Evolutionary conservation across 2,888 invertebrate species (phyloP).

Genomic region (Campopleginae sp.): DNA sequence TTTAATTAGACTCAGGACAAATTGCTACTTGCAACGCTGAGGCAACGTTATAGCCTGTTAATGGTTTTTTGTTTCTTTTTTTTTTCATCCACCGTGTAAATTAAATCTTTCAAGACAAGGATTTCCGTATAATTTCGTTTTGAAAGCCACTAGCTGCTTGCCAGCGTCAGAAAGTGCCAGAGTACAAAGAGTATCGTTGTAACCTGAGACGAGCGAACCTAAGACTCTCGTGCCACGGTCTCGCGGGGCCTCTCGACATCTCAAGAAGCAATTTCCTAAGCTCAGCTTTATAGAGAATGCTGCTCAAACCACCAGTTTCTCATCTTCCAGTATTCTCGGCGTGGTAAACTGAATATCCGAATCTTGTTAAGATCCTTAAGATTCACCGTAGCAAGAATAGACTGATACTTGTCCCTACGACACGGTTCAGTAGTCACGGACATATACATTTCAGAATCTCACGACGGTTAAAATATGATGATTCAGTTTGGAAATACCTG

Average conservation of each 20-base stretch:
- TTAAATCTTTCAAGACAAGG: slow-evolving; percentile 10
- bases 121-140: slow-evolving; percentile 27
- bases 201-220: background rate
- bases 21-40: background rate
- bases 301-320: slow-evolving; percentile 4
- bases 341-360: slow-evolving; percentile 69
- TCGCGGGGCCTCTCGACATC: slow-evolving; percentile 63
- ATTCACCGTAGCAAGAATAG: slow-evolving; percentile 63
- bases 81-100: background rate
- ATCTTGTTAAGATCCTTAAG: slow-evolving; percentile 58
- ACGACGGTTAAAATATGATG: background rate
- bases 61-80: background rate
- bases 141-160: slow-evolving; percentile 8
- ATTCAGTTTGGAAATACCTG: background rate
- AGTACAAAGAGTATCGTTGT: slow-evolving; percentile 7
- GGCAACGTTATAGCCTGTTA: background rate
- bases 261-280: slow-evolving; percentile 73
- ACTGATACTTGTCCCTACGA: slow-evolving; percentile 18
- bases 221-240: slow-evolving; percentile 42
- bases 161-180: background rate
- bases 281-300: slow-evolving; percentile 55
- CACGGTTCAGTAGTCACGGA: slow-evolving; percentile 28
- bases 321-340: background rate
- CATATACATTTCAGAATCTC: slow-evolving; percentile 18
- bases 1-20: background rate